Conservation (phyloP, 2,797 vertebrate species). For the Myotis planiceps region DNA sequence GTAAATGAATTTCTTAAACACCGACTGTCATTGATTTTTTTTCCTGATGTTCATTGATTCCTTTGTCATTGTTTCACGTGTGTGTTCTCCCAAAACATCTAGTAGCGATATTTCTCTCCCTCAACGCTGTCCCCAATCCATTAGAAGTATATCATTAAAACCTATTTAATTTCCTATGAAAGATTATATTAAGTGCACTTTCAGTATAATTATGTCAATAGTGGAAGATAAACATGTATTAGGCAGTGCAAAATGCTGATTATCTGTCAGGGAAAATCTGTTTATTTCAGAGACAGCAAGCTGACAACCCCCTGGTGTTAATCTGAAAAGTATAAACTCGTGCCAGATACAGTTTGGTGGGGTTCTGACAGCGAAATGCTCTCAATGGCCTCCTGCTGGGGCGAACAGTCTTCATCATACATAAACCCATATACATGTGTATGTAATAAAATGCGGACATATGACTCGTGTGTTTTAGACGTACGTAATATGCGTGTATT, state of each 20-base stretch:
- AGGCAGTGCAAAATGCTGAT: slow-evolving; percentile 86
- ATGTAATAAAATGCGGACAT: not conserved
- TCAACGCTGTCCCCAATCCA: slow-evolving; percentile 54
- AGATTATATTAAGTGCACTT: slow-evolving; percentile 88
- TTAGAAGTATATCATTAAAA: slow-evolving; percentile 81
- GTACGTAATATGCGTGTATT: not conserved
- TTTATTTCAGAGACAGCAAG: slow-evolving; percentile 86
- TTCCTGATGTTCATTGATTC: slow-evolving; percentile 68
- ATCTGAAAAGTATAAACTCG: slow-evolving; percentile 83
- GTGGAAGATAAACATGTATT: slow-evolving; percentile 87
- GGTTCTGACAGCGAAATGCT: slow-evolving; percentile 71
- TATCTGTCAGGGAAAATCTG: slow-evolving; percentile 88
- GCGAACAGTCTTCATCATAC: slow-evolving; percentile 55
- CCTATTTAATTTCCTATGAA: slow-evolving; percentile 87
- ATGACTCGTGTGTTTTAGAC: not conserved
- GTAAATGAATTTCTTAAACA: slow-evolving; percentile 79
- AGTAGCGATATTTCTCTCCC: slow-evolving; percentile 54
- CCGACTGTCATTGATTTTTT: slow-evolving; percentile 72
- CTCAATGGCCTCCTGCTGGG: slow-evolving; percentile 74
- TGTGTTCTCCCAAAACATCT: slow-evolving; percentile 71
- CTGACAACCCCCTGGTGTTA: slow-evolving; percentile 84
- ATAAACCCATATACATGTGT: not conserved
- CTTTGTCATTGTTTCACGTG: slow-evolving; percentile 35
- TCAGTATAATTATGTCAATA: slow-evolving; percentile 87
- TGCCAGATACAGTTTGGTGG: slow-evolving; percentile 80